A percentile compares a stretch with the other conserved stretches of the same genome.
Evolutionary conservation across 2,113 vertebrate species (phyloP).

Genomic region (Elephantulus edwardii): DNA sequence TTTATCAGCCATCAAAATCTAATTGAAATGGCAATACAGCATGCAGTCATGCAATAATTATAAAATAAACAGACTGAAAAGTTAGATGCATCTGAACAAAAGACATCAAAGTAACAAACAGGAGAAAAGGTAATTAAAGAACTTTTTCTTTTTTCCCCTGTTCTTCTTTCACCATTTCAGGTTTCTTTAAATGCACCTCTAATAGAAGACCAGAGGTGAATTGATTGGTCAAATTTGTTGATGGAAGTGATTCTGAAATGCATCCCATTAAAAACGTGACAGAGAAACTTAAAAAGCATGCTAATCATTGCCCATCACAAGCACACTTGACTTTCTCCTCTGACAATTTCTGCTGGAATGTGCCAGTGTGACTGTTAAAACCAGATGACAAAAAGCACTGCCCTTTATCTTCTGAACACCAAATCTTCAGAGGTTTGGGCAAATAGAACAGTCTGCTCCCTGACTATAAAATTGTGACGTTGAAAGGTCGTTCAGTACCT

Average conservation of each 20-base stretch:
- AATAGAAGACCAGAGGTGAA: slow-evolving; percentile 62
- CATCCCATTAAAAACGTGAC: slow-evolving; percentile 73
- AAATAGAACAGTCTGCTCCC: slow-evolving; percentile 78
- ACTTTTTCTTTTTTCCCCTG: slow-evolving; percentile 42
- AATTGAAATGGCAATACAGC: slow-evolving; percentile 81
- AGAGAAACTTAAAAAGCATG: slow-evolving; percentile 56
- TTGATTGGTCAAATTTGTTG: slow-evolving; percentile 63
- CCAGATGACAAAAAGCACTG: slow-evolving; percentile 81
- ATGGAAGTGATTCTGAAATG: slow-evolving; percentile 68
- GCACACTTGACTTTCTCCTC: slow-evolving; percentile 73
- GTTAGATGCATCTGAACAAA: slow-evolving; percentile 80
- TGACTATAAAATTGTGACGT: slow-evolving; percentile 78
- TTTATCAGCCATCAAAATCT: slow-evolving; percentile 84
- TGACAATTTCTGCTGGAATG: slow-evolving; percentile 71
- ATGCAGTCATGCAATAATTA: slow-evolving; percentile 82
- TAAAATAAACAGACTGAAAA: slow-evolving; percentile 82
- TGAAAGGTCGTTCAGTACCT: slow-evolving; percentile 63
- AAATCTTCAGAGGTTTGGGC: slow-evolving; percentile 76
- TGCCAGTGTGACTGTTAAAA: slow-evolving; percentile 79
- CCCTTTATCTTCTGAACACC: slow-evolving; percentile 81
- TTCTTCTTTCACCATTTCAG: slow-evolving; percentile 56
- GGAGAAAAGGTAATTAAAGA: slow-evolving; percentile 83
- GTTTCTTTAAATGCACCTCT: slow-evolving; percentile 73
- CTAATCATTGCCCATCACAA: slow-evolving; percentile 62
- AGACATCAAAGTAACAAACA: slow-evolving; percentile 77